Evolutionary conservation across 2,888 invertebrate species (phyloP).

Genomic region (Endomychus coccineus): DNA sequence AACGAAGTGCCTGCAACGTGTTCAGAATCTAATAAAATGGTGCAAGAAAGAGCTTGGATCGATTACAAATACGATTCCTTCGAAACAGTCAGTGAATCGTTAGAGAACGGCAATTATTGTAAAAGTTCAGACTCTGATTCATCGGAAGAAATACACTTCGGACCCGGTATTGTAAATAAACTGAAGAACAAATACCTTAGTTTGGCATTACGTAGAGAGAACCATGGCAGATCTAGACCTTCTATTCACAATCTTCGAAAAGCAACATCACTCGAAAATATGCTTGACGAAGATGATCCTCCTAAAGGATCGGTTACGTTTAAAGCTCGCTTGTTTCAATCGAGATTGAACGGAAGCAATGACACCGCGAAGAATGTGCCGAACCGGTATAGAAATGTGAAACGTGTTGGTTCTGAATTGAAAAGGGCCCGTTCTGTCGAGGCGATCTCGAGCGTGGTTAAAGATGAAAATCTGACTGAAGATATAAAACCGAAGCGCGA

Average conservation of each 20-base stretch:
- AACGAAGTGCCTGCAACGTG: slow-evolving; percentile 13
- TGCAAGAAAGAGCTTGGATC: slow-evolving; percentile 43
- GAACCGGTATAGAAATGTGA: slow-evolving; percentile 47
- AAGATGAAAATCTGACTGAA: slow-evolving; percentile 6
- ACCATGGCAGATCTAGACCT: slow-evolving; percentile 53
- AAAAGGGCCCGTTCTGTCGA: slow-evolving; percentile 84
- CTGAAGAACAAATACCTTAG: slow-evolving; percentile 81
- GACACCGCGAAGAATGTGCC: slow-evolving; percentile 29
- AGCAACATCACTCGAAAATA: slow-evolving; percentile 77
- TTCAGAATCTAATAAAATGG: slow-evolving; percentile 42
- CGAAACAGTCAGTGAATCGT: slow-evolving; percentile 24
- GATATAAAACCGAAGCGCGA: slow-evolving; percentile 34
- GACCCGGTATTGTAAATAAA: slow-evolving; percentile 85
- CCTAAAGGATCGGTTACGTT: slow-evolving; percentile 30
- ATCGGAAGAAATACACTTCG: slow-evolving; percentile 78
- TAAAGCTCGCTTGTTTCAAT: slow-evolving; percentile 18
- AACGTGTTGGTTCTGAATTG: slow-evolving; percentile 41
- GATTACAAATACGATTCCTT: slow-evolving; percentile 21
- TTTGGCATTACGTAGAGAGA: slow-evolving; percentile 71
- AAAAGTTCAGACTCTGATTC: slow-evolving; percentile 49
- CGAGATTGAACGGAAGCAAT: slow-evolving; percentile 30
- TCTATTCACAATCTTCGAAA: slow-evolving; percentile 64
- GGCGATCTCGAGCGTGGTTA: slow-evolving; percentile 59
- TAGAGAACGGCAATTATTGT: slow-evolving; percentile 30
- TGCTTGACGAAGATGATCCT: slow-evolving; percentile 60